A percentile compares a stretch with the other conserved stretches of the same genome.
phyloP scores from a whole-genome alignment of 2,797 vertebrate genomes.

The Amazona ochrocephala region DNA sequence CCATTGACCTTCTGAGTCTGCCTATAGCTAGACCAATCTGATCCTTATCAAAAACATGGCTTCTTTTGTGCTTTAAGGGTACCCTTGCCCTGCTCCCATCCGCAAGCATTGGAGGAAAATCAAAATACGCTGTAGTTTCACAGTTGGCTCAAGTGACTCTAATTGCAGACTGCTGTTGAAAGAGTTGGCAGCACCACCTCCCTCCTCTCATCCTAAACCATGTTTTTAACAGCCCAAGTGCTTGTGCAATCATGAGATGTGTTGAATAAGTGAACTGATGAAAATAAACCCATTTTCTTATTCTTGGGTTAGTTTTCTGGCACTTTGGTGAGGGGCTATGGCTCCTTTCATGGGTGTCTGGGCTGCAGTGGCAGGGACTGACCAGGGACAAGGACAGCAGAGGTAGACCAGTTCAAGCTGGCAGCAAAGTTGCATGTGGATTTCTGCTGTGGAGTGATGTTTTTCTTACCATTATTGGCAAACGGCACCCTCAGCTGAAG shows the following conservation, averaged over 20 bases:
- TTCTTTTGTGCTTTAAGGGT: background rate
- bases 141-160: background rate
- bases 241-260: background rate
- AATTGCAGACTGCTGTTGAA: background rate
- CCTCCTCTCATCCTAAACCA: background rate
- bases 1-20: background rate
- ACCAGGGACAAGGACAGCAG: background rate
- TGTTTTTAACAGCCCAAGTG: fast-evolving
- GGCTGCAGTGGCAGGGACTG: background rate
- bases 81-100: background rate
- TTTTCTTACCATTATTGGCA: background rate
- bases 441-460: background rate
- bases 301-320: background rate
- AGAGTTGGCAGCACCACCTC: background rate
- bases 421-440: fast-evolving
- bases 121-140: background rate
- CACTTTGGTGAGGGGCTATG: background rate
- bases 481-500: background rate
- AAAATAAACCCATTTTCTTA: background rate
- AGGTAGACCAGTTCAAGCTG: fast-evolving
- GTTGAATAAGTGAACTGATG: background rate
- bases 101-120: background rate
- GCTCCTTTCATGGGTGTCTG: fast-evolving
- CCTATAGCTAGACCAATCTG: background rate
- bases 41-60: background rate